These are phyloP conservation scores for Xenentodon cancila DNA, from an alignment of 2,797 vertebrate genomes.

Conservation along the genomic window DNA sequence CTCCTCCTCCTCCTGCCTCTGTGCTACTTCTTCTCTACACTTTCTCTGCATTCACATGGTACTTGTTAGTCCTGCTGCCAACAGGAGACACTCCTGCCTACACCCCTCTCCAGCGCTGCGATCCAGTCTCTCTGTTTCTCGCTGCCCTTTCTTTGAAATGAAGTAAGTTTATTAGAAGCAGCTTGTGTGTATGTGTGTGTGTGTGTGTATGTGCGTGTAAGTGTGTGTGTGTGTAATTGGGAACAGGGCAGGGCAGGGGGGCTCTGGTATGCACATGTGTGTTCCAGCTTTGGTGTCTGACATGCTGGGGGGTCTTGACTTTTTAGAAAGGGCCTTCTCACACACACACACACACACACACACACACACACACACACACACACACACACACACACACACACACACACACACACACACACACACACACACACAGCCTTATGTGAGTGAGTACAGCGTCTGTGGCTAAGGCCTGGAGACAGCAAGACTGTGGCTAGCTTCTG, in stretches of 20 bases:
- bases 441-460: conserved; percentile 52
- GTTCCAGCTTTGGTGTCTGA: conserved; percentile 79
- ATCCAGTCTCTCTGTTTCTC: conserved; percentile 36
- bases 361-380: conserved; percentile 21
- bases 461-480: conserved; percentile 70
- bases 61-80: conserved; percentile 79
- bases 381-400: conserved; percentile 11
- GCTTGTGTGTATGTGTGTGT: conserved; percentile 38
- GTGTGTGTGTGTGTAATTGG: conserved; percentile 62
- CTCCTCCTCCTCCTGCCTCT: neutral
- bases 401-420: conserved; percentile 22
- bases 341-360: too few relatives aligned
- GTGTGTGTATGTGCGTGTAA: conserved; percentile 6
- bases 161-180: conserved; percentile 81
- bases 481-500: conserved; percentile 69
- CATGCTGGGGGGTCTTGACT: conserved; percentile 74
- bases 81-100: conserved; percentile 69
- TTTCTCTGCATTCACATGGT: conserved; percentile 81
- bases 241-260: conserved; percentile 66
- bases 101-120: conserved; percentile 61
- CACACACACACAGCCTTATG: conserved; percentile 30
- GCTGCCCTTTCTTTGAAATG: conserved; percentile 66
- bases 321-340: conserved; percentile 54
- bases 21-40: conserved; percentile 22
- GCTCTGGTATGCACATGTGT: conserved; percentile 84